Conservation (phyloP, 2,113 vertebrate genomes). For the Hydrochoerus hydrochaeris region DNA sequence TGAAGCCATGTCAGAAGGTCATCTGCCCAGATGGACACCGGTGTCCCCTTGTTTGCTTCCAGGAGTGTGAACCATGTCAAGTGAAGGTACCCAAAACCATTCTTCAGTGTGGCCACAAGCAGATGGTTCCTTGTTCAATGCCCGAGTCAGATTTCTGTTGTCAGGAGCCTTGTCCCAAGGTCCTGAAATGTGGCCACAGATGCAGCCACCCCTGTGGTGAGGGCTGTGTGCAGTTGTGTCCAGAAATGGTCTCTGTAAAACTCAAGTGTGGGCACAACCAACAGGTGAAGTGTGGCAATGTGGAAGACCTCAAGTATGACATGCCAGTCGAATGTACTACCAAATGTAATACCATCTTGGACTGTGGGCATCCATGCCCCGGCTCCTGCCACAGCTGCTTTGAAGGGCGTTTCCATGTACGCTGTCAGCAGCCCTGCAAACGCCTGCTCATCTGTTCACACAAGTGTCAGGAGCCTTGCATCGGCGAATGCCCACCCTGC, state of each 20-base stretch:
- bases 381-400: conserved; percentile 91
- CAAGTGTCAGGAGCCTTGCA: conserved; percentile 91
- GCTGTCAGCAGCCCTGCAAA: conserved; percentile 87
- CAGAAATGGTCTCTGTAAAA: conserved; percentile 77
- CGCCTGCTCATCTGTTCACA: conserved; percentile 93
- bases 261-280: conserved; percentile 92
- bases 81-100: conserved; percentile 89
- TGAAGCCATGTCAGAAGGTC: conserved; percentile 90
- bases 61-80: conserved; percentile 88
- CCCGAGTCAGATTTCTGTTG: conserved; percentile 86
- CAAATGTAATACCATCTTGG: conserved; percentile 85
- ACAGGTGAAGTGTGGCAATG: conserved; percentile 84
- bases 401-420: conserved; percentile 91
- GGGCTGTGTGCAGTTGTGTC: conserved; percentile 85
- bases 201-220: conserved; percentile 89
- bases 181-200: conserved; percentile 89
- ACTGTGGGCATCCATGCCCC: conserved; percentile 91
- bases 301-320: conserved; percentile 54
- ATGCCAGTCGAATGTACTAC: conserved; percentile 82
- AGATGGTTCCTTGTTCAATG: conserved; percentile 92
- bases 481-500: conserved; percentile 70
- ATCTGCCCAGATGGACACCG: conserved; percentile 90
- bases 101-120: conserved; percentile 89
- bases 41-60: conserved; percentile 87
- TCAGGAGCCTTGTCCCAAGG: conserved; percentile 87